A percentile compares a stretch with the other conserved stretches of the same genome.
Evolutionary conservation across 2,113 vertebrate genomes (phyloP).

Genomic region (Pangasianodon hypophthalmus): DNA sequence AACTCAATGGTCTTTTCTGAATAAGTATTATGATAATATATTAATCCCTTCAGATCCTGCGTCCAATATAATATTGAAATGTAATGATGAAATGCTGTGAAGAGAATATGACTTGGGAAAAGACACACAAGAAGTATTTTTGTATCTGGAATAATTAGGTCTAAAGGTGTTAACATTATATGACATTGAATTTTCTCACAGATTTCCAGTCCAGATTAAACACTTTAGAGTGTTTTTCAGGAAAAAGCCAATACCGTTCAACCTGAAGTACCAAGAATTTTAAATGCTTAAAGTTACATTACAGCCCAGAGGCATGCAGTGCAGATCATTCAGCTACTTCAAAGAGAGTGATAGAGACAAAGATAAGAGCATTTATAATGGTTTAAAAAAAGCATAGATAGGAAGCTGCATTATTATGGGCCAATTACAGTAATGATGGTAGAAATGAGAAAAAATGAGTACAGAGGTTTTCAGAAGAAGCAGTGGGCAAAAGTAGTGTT

Average conservation of each 20-base stretch:
- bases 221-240: not conserved
- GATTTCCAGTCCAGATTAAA: not conserved
- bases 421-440: not conserved
- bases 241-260: not conserved
- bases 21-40: not conserved
- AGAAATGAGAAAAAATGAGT: not conserved
- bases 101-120: not conserved
- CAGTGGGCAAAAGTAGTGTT: not conserved
- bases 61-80: not conserved
- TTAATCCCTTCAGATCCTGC: not conserved
- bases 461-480: not conserved
- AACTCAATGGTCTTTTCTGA: not conserved
- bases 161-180: not conserved
- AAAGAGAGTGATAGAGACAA: not conserved
- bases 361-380: not conserved
- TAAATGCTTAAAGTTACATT: not conserved
- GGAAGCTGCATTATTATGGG: not conserved
- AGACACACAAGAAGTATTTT: not conserved
- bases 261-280: not conserved
- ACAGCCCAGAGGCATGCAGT: not conserved
- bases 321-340: not conserved
- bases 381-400: not conserved
- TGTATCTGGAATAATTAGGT: not conserved
- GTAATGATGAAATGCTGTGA: not conserved
- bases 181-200: not conserved